These are phyloP conservation scores for Drosophila navojoa DNA, from an alignment of 1,140 invertebrate genomes.

Conservation along the genomic window DNA sequence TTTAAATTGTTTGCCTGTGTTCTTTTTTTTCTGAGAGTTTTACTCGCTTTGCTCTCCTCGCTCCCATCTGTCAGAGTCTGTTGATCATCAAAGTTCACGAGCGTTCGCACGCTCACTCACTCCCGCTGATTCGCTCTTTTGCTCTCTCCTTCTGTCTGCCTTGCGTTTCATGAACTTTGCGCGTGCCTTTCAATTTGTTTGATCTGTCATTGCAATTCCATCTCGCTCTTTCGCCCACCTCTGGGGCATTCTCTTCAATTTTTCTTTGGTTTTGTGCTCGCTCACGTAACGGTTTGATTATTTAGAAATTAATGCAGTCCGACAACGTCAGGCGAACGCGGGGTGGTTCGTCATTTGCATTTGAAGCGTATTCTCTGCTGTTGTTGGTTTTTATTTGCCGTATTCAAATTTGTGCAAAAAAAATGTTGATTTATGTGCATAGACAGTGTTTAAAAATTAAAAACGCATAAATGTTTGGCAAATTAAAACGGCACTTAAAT, in stretches of 20 bases:
- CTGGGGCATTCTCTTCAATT: slow-evolving; percentile 6
- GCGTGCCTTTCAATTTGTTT: slow-evolving; percentile 44
- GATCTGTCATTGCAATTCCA: slow-evolving; percentile 45
- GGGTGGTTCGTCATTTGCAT: slow-evolving; percentile 10
- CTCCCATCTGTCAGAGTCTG: slow-evolving; percentile 13
- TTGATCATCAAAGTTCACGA: slow-evolving; percentile 4
- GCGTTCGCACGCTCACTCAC: slow-evolving; percentile 2
- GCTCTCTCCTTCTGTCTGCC: slow-evolving; percentile 7
- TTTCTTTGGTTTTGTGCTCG: neutral
- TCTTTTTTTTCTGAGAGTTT: slow-evolving; percentile 23
- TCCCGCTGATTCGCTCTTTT: slow-evolving; percentile 2
- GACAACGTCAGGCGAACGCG: neutral
- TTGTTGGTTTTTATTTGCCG: slow-evolving; percentile 3
- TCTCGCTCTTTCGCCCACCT: slow-evolving; percentile 11
- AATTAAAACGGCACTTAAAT: slow-evolving; percentile 30
- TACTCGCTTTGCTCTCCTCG: slow-evolving; percentile 5
- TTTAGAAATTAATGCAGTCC: slow-evolving; percentile 37
- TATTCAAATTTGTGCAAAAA: neutral
- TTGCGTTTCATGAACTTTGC: slow-evolving; percentile 41
- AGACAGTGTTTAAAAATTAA: slow-evolving; percentile 30
- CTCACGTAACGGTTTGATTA: slow-evolving; percentile 31
- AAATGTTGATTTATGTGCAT: slow-evolving; percentile 29
- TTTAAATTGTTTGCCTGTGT: slow-evolving; percentile 36
- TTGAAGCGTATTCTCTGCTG: slow-evolving; percentile 9
- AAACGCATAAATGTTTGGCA: slow-evolving; percentile 32